Conservation (phyloP, 2,888 invertebrate genomes). For the Thera obeliscata region DNA sequence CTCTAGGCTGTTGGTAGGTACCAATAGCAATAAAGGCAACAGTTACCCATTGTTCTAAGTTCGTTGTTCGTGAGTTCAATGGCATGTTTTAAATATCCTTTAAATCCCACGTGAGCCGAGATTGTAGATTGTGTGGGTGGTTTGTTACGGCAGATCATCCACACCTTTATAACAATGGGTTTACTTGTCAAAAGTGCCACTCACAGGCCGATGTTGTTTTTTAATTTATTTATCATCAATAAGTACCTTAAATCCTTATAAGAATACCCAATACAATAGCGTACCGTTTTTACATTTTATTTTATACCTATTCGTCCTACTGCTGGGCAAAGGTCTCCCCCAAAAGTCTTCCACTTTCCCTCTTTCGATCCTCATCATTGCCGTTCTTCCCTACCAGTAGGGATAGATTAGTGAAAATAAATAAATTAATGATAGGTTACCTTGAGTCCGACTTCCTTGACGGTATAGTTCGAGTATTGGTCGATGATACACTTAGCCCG, state of each 20-base stretch:
- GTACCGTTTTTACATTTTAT: no score
- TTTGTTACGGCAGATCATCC: neutral
- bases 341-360: no score
- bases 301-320: no score
- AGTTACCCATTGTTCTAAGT: constrained; percentile 15
- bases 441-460: constrained; percentile 89
- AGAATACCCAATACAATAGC: no score
- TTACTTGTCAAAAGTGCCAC: no score
- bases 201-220: no score
- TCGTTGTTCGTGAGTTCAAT: constrained; percentile 10
- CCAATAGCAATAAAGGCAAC: neutral
- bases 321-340: no score
- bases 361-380: no score
- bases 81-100: constrained; percentile 46
- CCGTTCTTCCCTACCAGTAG: no score
- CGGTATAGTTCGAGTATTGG: constrained; percentile 96
- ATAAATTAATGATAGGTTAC: constrained; percentile 66
- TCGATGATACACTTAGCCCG: constrained; percentile 96
- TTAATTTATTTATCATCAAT: no score
- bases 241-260: no score
- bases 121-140: neutral
- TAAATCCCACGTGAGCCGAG: constrained; percentile 3
- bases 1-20: neutral
- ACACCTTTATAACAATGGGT: neutral
- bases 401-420: no score